Percentiles rank a stretch among this genome's conserved stretches.
Evolutionary conservation across 2,113 vertebrate genomes (phyloP).

Genomic region (Ceratotherium simum): DNA sequence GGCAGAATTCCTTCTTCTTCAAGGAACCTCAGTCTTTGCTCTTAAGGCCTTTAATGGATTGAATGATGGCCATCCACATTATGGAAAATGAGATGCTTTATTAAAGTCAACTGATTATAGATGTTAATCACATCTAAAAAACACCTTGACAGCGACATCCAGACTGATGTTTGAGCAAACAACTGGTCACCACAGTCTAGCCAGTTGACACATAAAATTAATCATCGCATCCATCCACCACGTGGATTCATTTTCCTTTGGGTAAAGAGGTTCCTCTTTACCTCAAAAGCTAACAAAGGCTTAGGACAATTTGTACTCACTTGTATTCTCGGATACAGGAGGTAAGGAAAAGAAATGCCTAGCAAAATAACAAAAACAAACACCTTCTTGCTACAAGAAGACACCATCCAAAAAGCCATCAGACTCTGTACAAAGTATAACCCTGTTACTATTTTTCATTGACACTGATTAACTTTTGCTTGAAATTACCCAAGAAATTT

Average conservation of each 20-base stretch:
- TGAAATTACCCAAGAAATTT: slow-evolving; percentile 21
- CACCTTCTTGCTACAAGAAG: neutral
- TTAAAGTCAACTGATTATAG: neutral
- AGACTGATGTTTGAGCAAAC: neutral
- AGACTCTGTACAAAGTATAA: neutral
- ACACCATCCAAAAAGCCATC: neutral
- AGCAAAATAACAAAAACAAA: neutral
- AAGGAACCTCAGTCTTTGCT: neutral
- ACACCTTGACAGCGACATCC: neutral
- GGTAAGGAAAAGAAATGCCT: neutral
- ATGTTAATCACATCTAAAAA: neutral
- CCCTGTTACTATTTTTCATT: neutral
- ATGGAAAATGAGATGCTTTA: neutral
- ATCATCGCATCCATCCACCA: too few relatives aligned
- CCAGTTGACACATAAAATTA: neutral
- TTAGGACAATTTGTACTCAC: neutral
- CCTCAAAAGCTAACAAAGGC: neutral
- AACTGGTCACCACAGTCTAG: neutral
- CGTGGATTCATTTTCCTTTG: neutral
- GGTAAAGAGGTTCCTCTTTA: neutral
- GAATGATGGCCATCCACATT: neutral
- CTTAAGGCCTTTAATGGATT: neutral
- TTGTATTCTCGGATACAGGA: neutral
- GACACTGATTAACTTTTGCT: slow-evolving; percentile 43
- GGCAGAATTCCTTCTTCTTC: neutral